Conservation (phyloP, 2,888 invertebrate genomes). For the Hypolimnas misippus region DNA sequence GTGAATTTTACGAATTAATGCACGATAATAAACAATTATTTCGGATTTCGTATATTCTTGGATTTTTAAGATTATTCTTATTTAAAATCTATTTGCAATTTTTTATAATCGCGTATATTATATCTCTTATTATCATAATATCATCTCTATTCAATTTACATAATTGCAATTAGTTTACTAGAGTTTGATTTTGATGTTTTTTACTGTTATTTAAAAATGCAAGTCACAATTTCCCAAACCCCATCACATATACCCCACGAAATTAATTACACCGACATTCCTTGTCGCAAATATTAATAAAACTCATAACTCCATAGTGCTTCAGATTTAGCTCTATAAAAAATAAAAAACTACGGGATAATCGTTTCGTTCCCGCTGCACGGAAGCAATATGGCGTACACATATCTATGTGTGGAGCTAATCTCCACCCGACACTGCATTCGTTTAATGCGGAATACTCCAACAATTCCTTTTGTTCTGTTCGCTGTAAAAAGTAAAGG, state of each 20-base stretch:
- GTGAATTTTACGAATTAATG: too few species aligned
- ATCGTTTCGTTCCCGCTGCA: conserved; percentile 21
- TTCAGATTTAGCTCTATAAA: conserved; percentile 8
- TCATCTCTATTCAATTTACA: too few species aligned
- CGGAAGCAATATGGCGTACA: conserved; percentile 24
- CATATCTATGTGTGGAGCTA: conserved; percentile 27
- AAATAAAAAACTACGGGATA: conserved; percentile 17
- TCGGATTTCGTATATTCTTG: too few species aligned
- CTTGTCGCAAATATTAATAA: conserved; percentile 15
- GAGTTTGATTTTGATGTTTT: too few species aligned
- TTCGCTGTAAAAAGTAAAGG: conserved; percentile 7
- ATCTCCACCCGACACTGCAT: conserved; percentile 29
- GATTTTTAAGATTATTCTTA: too few species aligned
- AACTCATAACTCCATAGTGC: conserved; percentile 2
- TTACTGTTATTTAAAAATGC: too few species aligned
- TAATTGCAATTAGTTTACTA: too few species aligned
- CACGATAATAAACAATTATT: too few species aligned
- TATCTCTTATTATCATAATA: too few species aligned
- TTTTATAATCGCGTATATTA: too few species aligned
- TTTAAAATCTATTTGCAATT: too few species aligned
- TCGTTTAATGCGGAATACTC: conserved; percentile 27
- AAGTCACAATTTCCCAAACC: neutral
- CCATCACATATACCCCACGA: neutral
- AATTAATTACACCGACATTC: neutral
- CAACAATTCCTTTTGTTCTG: conserved; percentile 26